These are phyloP conservation scores for Dryobotodes eremita DNA, from an alignment of 2,888 invertebrate species.

Conservation along the genomic window DNA sequence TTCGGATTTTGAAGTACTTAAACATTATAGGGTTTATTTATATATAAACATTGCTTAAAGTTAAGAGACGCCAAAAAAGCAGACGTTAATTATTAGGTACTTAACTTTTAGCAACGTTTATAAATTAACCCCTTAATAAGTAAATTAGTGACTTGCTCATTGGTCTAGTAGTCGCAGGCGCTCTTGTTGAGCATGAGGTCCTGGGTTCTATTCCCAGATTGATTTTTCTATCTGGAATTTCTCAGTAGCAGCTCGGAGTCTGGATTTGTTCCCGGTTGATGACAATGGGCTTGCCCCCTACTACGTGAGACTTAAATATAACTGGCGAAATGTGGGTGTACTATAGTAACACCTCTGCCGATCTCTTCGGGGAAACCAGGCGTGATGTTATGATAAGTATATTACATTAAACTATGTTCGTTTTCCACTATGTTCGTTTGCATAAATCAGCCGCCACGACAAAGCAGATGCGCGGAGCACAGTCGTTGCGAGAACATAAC, in stretches of 20 bases:
- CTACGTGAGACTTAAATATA: no score
- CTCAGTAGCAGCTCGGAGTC: no score
- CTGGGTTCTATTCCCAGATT: no score
- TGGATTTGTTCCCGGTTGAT: no score
- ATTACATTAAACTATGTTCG: background rate
- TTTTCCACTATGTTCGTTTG: background rate
- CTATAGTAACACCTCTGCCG: no score
- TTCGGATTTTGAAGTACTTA: background rate
- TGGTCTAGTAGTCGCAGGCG: no score
- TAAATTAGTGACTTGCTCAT: no score
- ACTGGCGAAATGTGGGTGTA: no score
- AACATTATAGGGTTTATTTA: background rate
- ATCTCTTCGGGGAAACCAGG: no score
- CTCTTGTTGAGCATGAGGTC: no score
- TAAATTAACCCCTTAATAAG: background rate
- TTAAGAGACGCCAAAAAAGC: background rate
- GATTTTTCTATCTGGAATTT: no score
- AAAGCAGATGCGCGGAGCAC: background rate
- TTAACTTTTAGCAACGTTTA: background rate
- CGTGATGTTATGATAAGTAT: background rate
- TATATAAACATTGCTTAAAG: background rate
- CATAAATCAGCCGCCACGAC: constrained; percentile 6
- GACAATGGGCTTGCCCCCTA: no score
- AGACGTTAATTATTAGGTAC: background rate
- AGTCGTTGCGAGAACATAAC: background rate